Conservation (phyloP, 2,888 invertebrate species). For the Lymantria monacha region DNA sequence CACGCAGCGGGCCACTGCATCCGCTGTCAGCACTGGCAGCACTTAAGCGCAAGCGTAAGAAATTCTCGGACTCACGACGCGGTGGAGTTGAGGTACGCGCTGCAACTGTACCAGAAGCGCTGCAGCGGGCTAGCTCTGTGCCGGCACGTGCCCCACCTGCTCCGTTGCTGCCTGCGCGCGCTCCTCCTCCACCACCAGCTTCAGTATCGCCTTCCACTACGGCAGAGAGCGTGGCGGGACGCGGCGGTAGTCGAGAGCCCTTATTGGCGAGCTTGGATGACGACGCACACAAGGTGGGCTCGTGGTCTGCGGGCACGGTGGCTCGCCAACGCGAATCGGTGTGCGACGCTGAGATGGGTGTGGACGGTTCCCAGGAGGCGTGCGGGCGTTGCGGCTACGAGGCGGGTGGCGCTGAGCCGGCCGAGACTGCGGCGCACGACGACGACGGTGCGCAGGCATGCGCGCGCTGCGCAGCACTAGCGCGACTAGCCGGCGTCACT, state of each 20-base stretch:
- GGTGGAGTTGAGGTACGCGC: constrained; percentile 34
- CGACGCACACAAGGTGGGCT: constrained; percentile 65
- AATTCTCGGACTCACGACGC: constrained; percentile 90
- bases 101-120: constrained; percentile 39
- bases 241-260: constrained; percentile 83
- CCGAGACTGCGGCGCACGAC: constrained; percentile 10
- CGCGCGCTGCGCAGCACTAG: constrained; percentile 83
- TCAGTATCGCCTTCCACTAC: constrained; percentile 37
- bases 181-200: constrained; percentile 45
- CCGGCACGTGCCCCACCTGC: constrained; percentile 37
- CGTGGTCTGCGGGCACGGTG: constrained; percentile 2
- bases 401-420: constrained; percentile 14
- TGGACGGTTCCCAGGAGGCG: constrained; percentile 33
- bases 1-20: constrained; percentile 56
- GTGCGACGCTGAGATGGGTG: constrained; percentile 20
- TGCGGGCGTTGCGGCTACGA: constrained; percentile 54
- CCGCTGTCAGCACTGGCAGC: constrained; percentile 86
- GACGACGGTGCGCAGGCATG: constrained; percentile 37
- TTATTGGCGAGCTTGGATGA: constrained; percentile 82
- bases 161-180: constrained; percentile 60
- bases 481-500: constrained; percentile 87
- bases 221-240: constrained; percentile 39
- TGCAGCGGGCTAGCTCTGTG: constrained; percentile 56
- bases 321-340: constrained; percentile 12
- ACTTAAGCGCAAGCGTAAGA: constrained; percentile 90